Conservation (phyloP, 2,797 vertebrate genomes). For the Poeciliopsis paucimaculata region DNA sequence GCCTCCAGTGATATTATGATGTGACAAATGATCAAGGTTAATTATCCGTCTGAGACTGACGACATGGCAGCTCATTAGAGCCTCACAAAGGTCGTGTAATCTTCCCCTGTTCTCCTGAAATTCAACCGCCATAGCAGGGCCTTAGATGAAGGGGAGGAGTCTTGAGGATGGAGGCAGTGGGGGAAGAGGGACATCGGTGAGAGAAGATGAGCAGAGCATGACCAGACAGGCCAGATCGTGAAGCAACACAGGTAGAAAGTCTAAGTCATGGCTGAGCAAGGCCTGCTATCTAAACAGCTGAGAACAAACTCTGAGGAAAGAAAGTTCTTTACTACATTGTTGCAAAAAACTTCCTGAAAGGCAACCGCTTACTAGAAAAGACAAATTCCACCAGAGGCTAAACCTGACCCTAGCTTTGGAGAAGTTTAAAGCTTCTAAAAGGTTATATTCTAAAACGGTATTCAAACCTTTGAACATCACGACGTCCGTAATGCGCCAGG, state of each 20-base stretch:
- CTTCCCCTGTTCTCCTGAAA: slow-evolving; percentile 1
- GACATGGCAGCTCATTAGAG: slow-evolving; percentile 54
- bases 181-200: slow-evolving; percentile 10
- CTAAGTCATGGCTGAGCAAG: slow-evolving; percentile 41
- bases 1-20: slow-evolving; percentile 30
- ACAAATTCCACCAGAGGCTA: neutral
- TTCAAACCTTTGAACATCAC: neutral
- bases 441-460: neutral
- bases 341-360: slow-evolving; percentile 4
- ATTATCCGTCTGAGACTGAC: slow-evolving; percentile 46
- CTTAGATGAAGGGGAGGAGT: slow-evolving; percentile 14
- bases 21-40: slow-evolving; percentile 55
- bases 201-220: slow-evolving; percentile 33
- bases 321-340: neutral
- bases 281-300: neutral
- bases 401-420: neutral
- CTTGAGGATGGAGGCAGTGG: neutral
- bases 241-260: slow-evolving; percentile 23
- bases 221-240: slow-evolving; percentile 43
- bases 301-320: slow-evolving; percentile 6
- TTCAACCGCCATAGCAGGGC: slow-evolving; percentile 5
- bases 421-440: neutral
- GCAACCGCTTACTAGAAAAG: neutral
- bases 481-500: too few relatives aligned
- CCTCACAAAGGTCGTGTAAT: slow-evolving; percentile 28